phyloP scores from a whole-genome alignment of 2,888 invertebrate species.

The Cataglyphis altisquamis region DNA sequence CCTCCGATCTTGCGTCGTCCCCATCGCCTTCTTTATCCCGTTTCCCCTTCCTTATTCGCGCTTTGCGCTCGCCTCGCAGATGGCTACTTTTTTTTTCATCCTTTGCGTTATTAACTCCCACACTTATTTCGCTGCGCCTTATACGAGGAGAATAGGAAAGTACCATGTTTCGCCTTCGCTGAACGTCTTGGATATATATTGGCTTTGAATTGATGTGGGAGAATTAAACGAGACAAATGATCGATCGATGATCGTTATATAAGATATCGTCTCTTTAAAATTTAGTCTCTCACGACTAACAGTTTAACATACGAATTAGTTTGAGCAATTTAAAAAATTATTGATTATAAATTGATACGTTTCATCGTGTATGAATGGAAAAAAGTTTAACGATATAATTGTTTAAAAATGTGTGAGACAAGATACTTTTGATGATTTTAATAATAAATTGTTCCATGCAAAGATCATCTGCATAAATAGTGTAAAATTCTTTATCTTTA shows the following conservation, averaged over 20 bases:
- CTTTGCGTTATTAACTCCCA: conserved; percentile 69
- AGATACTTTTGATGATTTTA: background rate
- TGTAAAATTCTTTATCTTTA: background rate
- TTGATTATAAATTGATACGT: background rate
- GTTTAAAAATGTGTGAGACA: background rate
- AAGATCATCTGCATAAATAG: background rate
- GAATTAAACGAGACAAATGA: background rate
- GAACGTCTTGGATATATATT: conserved; percentile 17
- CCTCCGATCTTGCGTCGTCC: conserved; percentile 53
- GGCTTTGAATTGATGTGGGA: background rate
- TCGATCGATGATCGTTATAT: background rate
- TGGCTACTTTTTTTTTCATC: conserved; percentile 62
- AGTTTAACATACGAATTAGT: background rate
- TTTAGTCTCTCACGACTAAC: background rate
- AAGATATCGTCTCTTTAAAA: background rate
- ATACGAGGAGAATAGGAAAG: conserved; percentile 50
- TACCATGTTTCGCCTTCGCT: conserved; percentile 35
- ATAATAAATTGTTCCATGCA: background rate
- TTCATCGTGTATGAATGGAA: background rate
- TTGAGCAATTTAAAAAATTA: background rate
- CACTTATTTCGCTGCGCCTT: conserved; percentile 55
- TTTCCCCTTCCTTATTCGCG: conserved; percentile 2
- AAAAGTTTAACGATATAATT: background rate
- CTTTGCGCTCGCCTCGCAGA: conserved; percentile 36
- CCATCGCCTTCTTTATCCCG: conserved; percentile 23